Evolutionary conservation across 2,888 invertebrate genomes (phyloP).

Genomic region (Lepidochrysops patricia): DNA sequence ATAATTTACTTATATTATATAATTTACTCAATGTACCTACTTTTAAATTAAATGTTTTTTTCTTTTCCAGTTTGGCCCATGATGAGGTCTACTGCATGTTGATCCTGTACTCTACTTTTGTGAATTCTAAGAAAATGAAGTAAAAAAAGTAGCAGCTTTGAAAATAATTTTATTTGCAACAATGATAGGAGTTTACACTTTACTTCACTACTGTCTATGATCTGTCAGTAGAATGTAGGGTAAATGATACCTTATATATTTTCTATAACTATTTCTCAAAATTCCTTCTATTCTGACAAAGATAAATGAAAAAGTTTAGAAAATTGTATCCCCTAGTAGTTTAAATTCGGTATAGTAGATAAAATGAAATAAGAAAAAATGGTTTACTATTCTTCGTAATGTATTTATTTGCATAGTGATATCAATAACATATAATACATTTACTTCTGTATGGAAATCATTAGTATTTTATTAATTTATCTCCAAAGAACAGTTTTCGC

Average conservation of each 20-base stretch:
- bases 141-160: neutral
- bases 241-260: too few species aligned
- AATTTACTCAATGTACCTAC: too few species aligned
- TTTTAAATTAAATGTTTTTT: too few species aligned
- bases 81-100: neutral
- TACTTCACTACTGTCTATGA: too few species aligned
- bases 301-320: too few species aligned
- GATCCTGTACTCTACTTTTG: neutral
- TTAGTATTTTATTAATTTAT: neutral
- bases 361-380: neutral
- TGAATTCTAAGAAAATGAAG: neutral
- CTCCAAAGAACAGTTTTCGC: slow-evolving; percentile 20
- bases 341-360: neutral
- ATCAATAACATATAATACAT: neutral
- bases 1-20: too few species aligned
- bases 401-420: neutral
- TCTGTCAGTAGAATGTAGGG: too few species aligned
- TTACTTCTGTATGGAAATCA: neutral
- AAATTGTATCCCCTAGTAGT: too few species aligned
- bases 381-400: neutral
- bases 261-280: too few species aligned
- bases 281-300: too few species aligned
- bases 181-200: too few species aligned
- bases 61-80: neutral
- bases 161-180: too few species aligned